Conservation (phyloP, 2,888 invertebrate genomes). For the Athripsodes cinereus region DNA sequence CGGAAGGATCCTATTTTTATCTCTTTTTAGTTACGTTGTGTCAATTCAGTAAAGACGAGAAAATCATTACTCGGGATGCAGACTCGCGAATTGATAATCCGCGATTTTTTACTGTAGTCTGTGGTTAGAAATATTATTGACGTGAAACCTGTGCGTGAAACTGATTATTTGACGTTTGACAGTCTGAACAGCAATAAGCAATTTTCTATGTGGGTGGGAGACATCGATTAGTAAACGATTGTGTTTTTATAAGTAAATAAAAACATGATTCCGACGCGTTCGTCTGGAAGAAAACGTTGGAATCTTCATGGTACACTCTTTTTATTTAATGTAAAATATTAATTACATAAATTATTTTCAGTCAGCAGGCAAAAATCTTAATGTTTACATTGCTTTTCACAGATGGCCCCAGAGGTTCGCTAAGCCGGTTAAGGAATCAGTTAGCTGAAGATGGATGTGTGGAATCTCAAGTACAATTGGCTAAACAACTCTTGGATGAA, state of each 20-base stretch:
- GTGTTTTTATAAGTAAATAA: background rate
- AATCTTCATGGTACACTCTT: constrained; percentile 58
- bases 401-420: constrained; percentile 63
- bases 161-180: no score
- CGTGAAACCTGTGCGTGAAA: no score
- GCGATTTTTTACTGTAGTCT: no score
- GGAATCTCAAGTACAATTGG: constrained; percentile 82
- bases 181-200: no score
- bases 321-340: background rate
- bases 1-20: no score
- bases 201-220: no score
- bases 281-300: constrained; percentile 70
- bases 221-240: no score
- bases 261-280: constrained; percentile 49
- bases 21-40: no score
- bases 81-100: no score
- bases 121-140: no score
- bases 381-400: constrained; percentile 32
- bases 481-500: constrained; percentile 75
- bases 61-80: no score
- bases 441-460: constrained; percentile 85
- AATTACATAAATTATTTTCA: background rate
- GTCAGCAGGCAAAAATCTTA: constrained; percentile 2
- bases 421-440: constrained; percentile 60
- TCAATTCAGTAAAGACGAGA: no score